These are phyloP conservation scores for Cotesia vestalis DNA, from an alignment of 1,140 invertebrate species.

Conservation along the genomic window DNA sequence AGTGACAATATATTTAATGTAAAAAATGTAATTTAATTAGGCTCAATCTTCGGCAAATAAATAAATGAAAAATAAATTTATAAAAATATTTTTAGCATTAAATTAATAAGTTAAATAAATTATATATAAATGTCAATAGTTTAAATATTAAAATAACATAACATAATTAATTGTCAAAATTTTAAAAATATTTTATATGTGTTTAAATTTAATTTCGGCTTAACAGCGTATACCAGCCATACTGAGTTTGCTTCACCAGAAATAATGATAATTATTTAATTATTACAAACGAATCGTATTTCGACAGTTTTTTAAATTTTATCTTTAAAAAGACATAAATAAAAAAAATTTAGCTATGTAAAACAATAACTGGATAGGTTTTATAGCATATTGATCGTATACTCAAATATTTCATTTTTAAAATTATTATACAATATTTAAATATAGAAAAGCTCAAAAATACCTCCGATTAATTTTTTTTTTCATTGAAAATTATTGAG, in stretches of 20 bases:
- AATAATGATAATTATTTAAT: no score
- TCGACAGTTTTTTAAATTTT: no score
- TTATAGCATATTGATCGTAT: conserved; percentile 35
- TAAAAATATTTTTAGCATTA: conserved; percentile 4
- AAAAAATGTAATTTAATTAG: not conserved
- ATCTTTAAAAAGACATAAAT: no score
- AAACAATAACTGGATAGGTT: conserved; percentile 32
- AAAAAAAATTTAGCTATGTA: no score
- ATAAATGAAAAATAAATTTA: conserved; percentile 6
- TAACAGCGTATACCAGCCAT: no score
- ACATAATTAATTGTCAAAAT: no score
- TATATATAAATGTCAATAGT: no score
- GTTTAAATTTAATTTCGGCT: not conserved
- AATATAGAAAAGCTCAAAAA: conserved; percentile 30
- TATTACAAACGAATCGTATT: no score
- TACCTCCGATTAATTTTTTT: conserved; percentile 3
- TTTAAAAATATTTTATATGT: not conserved
- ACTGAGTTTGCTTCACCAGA: no score
- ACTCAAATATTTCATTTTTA: conserved; percentile 28
- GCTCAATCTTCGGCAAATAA: not conserved
- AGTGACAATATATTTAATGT: no score
- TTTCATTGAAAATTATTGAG: not conserved
- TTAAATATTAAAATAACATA: no score
- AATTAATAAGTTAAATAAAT: not conserved
- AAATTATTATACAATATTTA: conserved; percentile 10